Base-by-base conservation (phyloP, 1,140 invertebrate genomes). In the Parapsyche elsis region DNA sequence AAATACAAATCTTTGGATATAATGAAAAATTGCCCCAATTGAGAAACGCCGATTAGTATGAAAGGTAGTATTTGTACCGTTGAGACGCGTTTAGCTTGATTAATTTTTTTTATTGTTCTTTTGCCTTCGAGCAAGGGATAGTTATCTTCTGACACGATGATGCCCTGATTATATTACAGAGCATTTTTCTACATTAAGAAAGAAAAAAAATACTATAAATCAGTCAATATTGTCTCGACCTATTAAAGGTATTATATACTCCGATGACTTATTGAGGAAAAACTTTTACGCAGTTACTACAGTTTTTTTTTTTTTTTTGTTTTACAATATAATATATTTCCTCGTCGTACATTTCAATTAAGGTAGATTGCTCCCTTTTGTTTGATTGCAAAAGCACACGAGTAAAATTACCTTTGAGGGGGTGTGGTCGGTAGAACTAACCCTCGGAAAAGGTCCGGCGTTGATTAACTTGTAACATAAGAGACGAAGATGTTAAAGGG, bases 381-480 rank as follows among this genome's bases (percentile, higher is more conserved):
- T 12, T 67, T 26, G 24, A 23, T 67, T n/a, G 21, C 64, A 67
- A 67, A 23, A 10, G 14, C 64, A 67, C 23, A 67, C 53, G 59
- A 45, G 75, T 77, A 77, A 77, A 21, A 77, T 64, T 64, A 64
- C 59, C 26, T n/a, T 67, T 16, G 30, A n/a, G n/a, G 53, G 74
- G 74, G 74, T 76, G 74, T 76, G 46, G 74, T n/a, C 21, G 44
- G 30, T 45, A 57, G n/a, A 67, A 23, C n/a, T 30, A 73, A 24
- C 59, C 79, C 45, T 67, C 24, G 2, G 23, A 57, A 75, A 44
- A 23, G 38, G 30, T 38, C 30, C 23, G 14, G 24, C 49, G 67
- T 82, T 82, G 76, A 82, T 83, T 80, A 80, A 83, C 79, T 79
- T 79, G 79, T 76, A 79, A 64, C 76, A 21, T 76, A 80, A 78